Evolutionary conservation across 2,797 vertebrate genomes (phyloP).

Genomic region (Poecilia gillii): DNA sequence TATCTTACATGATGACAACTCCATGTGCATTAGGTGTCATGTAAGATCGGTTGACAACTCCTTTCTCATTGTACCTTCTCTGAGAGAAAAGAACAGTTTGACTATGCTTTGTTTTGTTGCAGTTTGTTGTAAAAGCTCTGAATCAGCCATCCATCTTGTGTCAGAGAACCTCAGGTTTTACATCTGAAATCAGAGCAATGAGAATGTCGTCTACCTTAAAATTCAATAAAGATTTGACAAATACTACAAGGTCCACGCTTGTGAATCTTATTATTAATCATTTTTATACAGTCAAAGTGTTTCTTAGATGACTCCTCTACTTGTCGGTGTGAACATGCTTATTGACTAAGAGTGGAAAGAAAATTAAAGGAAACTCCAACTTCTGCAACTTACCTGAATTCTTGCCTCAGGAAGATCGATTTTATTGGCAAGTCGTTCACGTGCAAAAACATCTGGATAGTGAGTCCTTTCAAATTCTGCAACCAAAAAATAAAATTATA

Average conservation of each 20-base stretch:
- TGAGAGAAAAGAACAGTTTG: background rate
- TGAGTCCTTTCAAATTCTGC: constrained; percentile 99
- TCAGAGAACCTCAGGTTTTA: background rate
- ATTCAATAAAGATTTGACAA: background rate
- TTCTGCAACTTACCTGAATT: constrained; percentile 91
- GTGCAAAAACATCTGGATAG: constrained; percentile 98
- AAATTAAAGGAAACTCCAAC: background rate
- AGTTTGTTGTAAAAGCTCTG: background rate
- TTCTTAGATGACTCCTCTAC: background rate
- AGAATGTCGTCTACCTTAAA: background rate
- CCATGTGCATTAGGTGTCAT: background rate
- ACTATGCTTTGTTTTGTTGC: background rate
- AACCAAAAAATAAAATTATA: constrained; percentile 21
- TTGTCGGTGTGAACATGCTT: too few species aligned
- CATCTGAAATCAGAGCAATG: background rate
- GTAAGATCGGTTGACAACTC: background rate
- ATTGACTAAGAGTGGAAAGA: background rate
- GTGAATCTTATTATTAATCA: background rate
- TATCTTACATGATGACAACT: background rate
- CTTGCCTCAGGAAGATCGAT: constrained; percentile 98
- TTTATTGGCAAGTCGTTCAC: constrained; percentile 98
- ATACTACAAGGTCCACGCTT: background rate
- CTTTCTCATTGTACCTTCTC: background rate
- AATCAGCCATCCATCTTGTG: background rate
- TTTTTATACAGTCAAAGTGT: background rate